A percentile compares a stretch with the other conserved stretches of the same genome.
These are phyloP conservation scores for Drosophila picticornis DNA, from an alignment of 2,888 invertebrate species.

Conservation along the genomic window DNA sequence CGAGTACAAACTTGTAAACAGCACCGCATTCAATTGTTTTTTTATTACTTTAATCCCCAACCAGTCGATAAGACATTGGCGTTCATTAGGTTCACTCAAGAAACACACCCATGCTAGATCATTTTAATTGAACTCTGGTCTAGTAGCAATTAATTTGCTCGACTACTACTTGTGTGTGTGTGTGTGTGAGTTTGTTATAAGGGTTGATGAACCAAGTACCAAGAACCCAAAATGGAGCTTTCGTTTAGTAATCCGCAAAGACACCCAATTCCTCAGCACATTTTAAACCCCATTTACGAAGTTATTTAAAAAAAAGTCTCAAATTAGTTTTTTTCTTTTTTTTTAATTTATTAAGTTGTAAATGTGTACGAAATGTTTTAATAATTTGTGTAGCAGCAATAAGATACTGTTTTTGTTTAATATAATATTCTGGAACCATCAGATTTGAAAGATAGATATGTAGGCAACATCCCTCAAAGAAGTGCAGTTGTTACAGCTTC, in stretches of 20 bases:
- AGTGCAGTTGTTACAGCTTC: too few relatives aligned
- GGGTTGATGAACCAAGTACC: slow-evolving; percentile 2
- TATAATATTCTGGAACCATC: too few relatives aligned
- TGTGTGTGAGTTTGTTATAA: background rate
- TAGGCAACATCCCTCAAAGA: too few relatives aligned
- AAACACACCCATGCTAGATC: slow-evolving; percentile 16
- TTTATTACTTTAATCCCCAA: background rate
- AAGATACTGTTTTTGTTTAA: too few relatives aligned
- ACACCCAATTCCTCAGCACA: too few relatives aligned
- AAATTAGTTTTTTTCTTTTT: too few relatives aligned
- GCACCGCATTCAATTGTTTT: background rate
- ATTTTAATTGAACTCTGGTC: slow-evolving; percentile 50
- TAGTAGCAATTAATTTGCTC: background rate
- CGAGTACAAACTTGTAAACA: background rate
- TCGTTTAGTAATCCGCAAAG: too few relatives aligned
- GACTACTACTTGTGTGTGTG: background rate
- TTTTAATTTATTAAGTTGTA: too few relatives aligned
- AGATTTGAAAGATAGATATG: too few relatives aligned
- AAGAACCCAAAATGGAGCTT: too few relatives aligned
- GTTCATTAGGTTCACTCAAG: slow-evolving; percentile 11
- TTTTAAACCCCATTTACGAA: slow-evolving; percentile 53
- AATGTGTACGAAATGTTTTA: too few relatives aligned
- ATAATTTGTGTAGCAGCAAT: too few relatives aligned
- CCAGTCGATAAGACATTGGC: background rate
- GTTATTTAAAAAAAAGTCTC: slow-evolving; percentile 52